phyloP scores from a whole-genome alignment of 2,797 vertebrate species.

The Tachyglossus aculeatus region DNA sequence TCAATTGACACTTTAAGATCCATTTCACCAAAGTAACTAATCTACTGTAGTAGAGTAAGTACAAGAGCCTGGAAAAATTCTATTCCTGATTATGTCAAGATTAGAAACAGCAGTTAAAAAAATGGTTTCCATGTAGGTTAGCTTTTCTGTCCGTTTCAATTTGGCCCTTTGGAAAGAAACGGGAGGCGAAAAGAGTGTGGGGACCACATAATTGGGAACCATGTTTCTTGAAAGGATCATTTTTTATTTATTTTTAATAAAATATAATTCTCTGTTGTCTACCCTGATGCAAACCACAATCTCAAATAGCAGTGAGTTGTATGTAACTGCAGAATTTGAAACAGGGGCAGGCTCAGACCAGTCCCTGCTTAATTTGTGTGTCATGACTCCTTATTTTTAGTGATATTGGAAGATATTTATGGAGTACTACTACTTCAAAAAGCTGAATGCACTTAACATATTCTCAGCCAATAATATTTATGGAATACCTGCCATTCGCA shows the following conservation, averaged over 20 bases:
- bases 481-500: too few relatives aligned
- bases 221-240: neutral
- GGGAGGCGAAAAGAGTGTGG: neutral
- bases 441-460: too few relatives aligned
- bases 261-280: neutral
- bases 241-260: neutral
- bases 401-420: too few relatives aligned
- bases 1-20: neutral
- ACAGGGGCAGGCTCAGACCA: too few relatives aligned
- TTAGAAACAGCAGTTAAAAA: conserved; percentile 21
- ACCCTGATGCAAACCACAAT: neutral
- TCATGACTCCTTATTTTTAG: too few relatives aligned
- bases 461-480: too few relatives aligned
- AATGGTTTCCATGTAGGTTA: neutral
- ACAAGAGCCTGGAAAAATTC: neutral
- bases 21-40: neutral
- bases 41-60: neutral
- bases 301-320: neutral
- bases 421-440: too few relatives aligned
- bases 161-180: neutral
- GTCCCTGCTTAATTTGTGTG: too few relatives aligned
- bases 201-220: neutral
- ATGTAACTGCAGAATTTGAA: neutral
- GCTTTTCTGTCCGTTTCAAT: neutral
- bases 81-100: neutral